Evolutionary conservation across 2,113 vertebrate genomes (phyloP).

Genomic region (Origma solitaria): DNA sequence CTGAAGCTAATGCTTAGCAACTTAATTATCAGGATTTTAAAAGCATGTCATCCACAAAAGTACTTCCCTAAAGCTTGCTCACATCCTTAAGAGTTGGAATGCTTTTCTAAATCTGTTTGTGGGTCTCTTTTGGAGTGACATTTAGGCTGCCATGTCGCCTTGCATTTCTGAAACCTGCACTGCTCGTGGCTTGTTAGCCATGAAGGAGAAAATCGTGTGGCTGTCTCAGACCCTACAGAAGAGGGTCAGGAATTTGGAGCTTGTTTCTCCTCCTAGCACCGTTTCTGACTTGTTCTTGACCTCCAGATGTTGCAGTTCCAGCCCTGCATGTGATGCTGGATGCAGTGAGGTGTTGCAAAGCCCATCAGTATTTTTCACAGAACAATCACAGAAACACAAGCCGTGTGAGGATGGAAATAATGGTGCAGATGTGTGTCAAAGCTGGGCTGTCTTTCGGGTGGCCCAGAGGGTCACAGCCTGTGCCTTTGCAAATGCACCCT

Average conservation of each 20-base stretch:
- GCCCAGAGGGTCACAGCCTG: not conserved
- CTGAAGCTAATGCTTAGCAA: not conserved
- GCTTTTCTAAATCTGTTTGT: not conserved
- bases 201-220: not conserved
- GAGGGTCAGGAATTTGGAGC: not conserved
- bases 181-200: not conserved
- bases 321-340: not conserved
- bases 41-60: not conserved
- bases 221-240: not conserved
- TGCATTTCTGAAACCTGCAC: not conserved
- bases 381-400: not conserved
- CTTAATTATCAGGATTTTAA: not conserved
- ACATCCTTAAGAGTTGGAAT: not conserved
- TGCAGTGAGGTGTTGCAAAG: not conserved
- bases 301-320: not conserved
- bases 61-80: not conserved
- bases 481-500: not conserved
- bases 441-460: not conserved
- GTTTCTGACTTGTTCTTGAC: not conserved
- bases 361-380: not conserved
- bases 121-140: not conserved
- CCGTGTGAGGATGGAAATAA: fast-evolving
- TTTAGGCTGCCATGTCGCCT: not conserved
- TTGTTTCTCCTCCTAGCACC: not conserved
- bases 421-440: not conserved